Evolutionary conservation across 2,113 vertebrate genomes (phyloP).

Genomic region (Carassius auratus): DNA sequence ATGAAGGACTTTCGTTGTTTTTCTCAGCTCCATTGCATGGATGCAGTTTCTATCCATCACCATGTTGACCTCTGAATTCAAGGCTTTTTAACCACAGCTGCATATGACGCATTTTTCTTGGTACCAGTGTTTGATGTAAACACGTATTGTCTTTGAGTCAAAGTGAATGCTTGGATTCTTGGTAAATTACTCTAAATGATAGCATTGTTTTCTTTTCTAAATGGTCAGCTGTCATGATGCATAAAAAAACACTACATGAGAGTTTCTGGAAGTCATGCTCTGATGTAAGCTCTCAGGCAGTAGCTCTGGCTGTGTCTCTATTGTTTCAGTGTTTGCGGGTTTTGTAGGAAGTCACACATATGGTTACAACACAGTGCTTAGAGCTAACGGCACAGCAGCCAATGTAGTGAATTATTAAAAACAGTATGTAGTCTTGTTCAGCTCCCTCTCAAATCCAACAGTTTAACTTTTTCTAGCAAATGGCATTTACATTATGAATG

Average conservation of each 20-base stretch:
- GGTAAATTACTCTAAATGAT: neutral
- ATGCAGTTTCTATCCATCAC: neutral
- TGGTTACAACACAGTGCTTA: neutral
- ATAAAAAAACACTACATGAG: neutral
- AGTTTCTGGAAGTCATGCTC: neutral
- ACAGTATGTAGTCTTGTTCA: neutral
- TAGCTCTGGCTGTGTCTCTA: neutral
- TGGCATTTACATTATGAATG: neutral
- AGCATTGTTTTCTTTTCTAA: neutral
- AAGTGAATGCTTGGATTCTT: neutral
- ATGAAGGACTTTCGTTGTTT: neutral
- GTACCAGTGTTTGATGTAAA: slow-evolving; percentile 1
- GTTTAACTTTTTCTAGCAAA: neutral
- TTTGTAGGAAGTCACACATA: neutral
- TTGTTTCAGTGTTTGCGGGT: neutral
- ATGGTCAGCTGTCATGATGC: neutral
- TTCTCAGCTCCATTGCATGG: neutral
- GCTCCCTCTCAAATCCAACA: neutral
- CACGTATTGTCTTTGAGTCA: neutral
- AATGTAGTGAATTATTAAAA: slow-evolving; percentile 12
- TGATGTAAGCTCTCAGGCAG: neutral
- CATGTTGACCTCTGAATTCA: neutral
- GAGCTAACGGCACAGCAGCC: neutral
- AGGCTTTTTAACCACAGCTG: neutral
- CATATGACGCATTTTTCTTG: neutral